Conservation (phyloP, 1,140 invertebrate species). For the Drosophila rhopaloa region DNA sequence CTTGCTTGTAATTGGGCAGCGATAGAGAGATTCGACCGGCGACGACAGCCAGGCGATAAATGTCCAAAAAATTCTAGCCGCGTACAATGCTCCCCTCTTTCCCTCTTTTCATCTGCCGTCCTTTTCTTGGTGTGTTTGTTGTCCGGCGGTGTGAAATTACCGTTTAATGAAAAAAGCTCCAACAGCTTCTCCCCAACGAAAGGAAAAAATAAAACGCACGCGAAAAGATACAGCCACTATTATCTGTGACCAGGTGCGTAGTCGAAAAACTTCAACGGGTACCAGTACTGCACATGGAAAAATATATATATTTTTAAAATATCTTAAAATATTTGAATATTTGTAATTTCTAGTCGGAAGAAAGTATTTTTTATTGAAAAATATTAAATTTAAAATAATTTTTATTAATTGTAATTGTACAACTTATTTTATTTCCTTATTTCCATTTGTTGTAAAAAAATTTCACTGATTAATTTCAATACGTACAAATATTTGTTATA, state of each 20-base stretch:
- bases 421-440: too few relatives aligned
- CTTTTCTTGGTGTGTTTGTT: slow-evolving; percentile 12
- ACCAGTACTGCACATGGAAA: background rate
- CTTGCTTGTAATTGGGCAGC: slow-evolving; percentile 79
- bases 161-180: slow-evolving; percentile 76
- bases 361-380: too few relatives aligned
- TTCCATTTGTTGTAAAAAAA: too few relatives aligned
- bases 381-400: too few relatives aligned
- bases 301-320: background rate
- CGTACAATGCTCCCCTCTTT: slow-evolving; percentile 39
- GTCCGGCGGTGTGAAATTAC: slow-evolving; percentile 70
- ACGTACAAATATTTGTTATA: too few relatives aligned
- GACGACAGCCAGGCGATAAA: slow-evolving; percentile 70
- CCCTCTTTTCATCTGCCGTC: background rate
- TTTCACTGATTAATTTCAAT: too few relatives aligned
- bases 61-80: slow-evolving; percentile 75
- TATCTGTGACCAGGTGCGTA: slow-evolving; percentile 29
- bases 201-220: slow-evolving; percentile 16
- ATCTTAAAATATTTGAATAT: too few relatives aligned
- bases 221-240: slow-evolving; percentile 29
- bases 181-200: slow-evolving; percentile 22
- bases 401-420: too few relatives aligned
- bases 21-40: slow-evolving; percentile 54
- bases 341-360: too few relatives aligned
- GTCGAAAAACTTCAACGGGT: slow-evolving; percentile 6